Evolutionary conservation across 2,888 invertebrate species (phyloP).

Genomic region (Blera fallax): DNA sequence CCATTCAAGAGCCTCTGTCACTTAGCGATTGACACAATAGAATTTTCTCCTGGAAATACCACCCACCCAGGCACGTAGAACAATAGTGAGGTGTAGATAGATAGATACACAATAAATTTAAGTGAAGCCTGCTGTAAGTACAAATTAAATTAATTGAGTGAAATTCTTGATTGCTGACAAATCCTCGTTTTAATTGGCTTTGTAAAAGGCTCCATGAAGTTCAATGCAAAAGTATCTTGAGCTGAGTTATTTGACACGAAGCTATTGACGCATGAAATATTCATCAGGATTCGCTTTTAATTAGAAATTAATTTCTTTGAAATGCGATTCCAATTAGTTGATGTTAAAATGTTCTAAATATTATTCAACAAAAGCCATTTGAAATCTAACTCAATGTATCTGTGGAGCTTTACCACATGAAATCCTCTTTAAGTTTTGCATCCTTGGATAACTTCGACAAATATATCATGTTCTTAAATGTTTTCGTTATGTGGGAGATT

Average conservation of each 20-base stretch:
- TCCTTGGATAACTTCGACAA: not conserved
- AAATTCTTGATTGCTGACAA: slow-evolving; percentile 16
- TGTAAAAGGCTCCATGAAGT: not conserved
- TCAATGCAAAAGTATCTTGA: not conserved
- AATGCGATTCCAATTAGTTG: not conserved
- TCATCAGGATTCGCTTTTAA: not conserved
- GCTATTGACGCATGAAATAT: not conserved
- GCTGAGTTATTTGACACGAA: not conserved
- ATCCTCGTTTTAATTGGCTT: slow-evolving; percentile 24
- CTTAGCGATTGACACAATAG: slow-evolving; percentile 16
- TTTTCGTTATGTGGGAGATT: not conserved
- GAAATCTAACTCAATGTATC: not conserved
- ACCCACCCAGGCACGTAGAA: not conserved
- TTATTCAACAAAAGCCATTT: no score
- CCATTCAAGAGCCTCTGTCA: not conserved
- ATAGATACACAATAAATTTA: not conserved
- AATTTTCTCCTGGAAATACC: not conserved
- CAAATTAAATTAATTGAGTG: slow-evolving; percentile 47
- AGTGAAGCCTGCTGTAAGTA: not conserved
- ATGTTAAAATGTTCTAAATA: not conserved
- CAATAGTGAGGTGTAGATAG: not conserved
- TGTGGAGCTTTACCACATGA: not conserved
- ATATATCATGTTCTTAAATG: not conserved
- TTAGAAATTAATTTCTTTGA: not conserved
- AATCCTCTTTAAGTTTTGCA: not conserved